These are phyloP conservation scores for Sphaerodactylus townsendi DNA, from an alignment of 2,113 vertebrate genomes.

Conservation along the genomic window DNA sequence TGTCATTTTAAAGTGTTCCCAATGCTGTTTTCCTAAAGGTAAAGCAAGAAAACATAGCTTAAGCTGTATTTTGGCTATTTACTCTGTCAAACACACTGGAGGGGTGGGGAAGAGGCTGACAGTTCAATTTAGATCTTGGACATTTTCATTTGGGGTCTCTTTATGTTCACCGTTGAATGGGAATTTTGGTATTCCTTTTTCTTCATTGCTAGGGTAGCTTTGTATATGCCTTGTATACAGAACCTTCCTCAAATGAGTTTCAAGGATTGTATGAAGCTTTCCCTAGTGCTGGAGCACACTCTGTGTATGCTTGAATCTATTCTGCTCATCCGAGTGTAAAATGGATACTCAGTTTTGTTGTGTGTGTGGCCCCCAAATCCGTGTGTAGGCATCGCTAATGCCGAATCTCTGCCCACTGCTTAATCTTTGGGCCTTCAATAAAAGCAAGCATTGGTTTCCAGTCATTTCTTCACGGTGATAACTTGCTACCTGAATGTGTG, in stretches of 20 bases:
- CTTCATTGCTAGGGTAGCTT: background rate
- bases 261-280: background rate
- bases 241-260: background rate
- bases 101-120: no score
- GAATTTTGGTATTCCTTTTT: background rate
- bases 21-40: background rate
- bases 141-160: no score
- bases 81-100: background rate
- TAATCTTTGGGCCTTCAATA: fast-evolving
- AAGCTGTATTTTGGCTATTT: background rate
- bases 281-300: background rate
- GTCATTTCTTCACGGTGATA: fast-evolving
- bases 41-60: background rate
- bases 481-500: fast-evolving
- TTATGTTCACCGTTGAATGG: no score
- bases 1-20: background rate
- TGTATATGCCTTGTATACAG: background rate
- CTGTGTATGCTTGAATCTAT: background rate
- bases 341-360: background rate
- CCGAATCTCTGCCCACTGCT: fast-evolving
- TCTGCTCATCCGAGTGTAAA: background rate
- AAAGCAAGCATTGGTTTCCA: fast-evolving
- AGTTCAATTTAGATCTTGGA: background rate
- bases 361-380: background rate
- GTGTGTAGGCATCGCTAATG: no score